These are phyloP conservation scores for Pherbina coryleti DNA, from an alignment of 2,888 invertebrate species.

Conservation along the genomic window DNA sequence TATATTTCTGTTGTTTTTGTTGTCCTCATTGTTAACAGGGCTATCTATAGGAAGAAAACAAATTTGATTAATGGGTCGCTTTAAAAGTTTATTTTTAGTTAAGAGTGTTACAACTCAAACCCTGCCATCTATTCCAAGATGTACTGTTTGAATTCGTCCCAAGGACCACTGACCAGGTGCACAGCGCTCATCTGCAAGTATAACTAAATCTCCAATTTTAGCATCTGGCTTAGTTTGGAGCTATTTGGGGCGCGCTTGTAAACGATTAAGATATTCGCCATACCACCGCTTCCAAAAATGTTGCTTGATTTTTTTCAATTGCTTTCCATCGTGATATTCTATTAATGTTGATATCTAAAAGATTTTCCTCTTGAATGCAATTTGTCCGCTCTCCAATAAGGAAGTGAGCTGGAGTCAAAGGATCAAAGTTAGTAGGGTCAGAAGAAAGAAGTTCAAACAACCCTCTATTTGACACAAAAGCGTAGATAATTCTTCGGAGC, in stretches of 20 bases:
- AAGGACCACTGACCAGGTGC: conserved; percentile 40
- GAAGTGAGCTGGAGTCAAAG: conserved; percentile 33
- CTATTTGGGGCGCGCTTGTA: conserved; percentile 41
- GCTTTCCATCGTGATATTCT: conserved; percentile 33
- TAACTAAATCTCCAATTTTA: conserved; percentile 39
- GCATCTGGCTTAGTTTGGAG: conserved; percentile 27
- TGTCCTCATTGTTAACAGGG: not conserved
- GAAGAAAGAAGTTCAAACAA: conserved; percentile 34
- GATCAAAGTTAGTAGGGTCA: conserved; percentile 30
- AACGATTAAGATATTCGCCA: conserved; percentile 39
- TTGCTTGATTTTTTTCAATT: conserved; percentile 41
- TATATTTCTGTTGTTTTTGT: not conserved
- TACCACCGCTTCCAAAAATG: conserved; percentile 44
- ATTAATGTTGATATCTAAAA: conserved; percentile 29
- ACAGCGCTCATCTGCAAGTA: conserved; percentile 31
- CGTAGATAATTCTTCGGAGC: conserved; percentile 38
- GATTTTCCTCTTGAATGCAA: conserved; percentile 32
- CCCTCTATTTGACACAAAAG: conserved; percentile 36
- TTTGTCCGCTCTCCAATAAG: conserved; percentile 34
- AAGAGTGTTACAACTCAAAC: conserved; percentile 37
- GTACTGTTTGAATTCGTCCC: conserved; percentile 33
- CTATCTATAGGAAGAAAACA: conserved; percentile 36
- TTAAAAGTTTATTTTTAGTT: conserved; percentile 34
- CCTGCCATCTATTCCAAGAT: conserved; percentile 39
- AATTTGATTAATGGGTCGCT: conserved; percentile 41